A percentile compares a stretch with the other conserved stretches of the same genome.
Evolutionary conservation across 2,888 invertebrate genomes (phyloP).

Genomic region (Drosophila lacicola): DNA sequence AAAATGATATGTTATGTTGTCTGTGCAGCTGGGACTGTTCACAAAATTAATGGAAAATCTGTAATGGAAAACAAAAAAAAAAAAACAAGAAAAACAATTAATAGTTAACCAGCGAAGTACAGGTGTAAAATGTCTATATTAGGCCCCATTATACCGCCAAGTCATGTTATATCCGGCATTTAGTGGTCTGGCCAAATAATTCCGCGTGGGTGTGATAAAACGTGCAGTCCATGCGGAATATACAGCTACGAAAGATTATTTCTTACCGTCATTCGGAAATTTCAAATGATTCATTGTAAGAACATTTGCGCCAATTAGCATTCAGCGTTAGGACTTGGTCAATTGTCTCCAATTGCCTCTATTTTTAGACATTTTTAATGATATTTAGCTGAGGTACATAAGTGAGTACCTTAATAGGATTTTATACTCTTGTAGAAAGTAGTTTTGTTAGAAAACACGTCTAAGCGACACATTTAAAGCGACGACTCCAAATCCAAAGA

Average conservation of each 20-base stretch:
- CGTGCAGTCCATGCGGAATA: conserved; percentile 39
- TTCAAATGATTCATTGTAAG: conserved; percentile 35
- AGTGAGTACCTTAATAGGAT: not conserved
- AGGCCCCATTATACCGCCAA: not conserved
- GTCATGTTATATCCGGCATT: conserved; percentile 18
- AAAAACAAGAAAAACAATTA: conserved; percentile 1
- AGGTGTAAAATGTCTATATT: conserved; percentile 28
- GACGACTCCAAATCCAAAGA: not conserved
- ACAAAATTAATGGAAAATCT: conserved; percentile 85
- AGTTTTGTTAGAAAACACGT: not conserved
- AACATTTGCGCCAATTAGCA: conserved; percentile 24
- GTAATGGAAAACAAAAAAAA: conserved; percentile 7
- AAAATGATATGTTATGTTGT: conserved; percentile 83
- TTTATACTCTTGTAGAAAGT: not conserved
- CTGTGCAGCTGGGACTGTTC: conserved; percentile 72
- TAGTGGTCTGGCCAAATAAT: conserved; percentile 17
- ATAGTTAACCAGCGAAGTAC: not conserved
- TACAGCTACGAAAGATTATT: conserved; percentile 7
- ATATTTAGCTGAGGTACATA: not conserved
- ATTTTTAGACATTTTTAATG: conserved; percentile 5
- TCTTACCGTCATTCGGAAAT: conserved; percentile 35
- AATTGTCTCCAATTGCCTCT: conserved; percentile 3
- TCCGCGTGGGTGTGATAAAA: conserved; percentile 32
- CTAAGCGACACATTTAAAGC: no score
- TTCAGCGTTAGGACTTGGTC: conserved; percentile 1